A percentile compares a stretch with the other conserved stretches of the same genome.
These are phyloP conservation scores for Cantharis rustica DNA, from an alignment of 2,888 invertebrate species.

Conservation along the genomic window DNA sequence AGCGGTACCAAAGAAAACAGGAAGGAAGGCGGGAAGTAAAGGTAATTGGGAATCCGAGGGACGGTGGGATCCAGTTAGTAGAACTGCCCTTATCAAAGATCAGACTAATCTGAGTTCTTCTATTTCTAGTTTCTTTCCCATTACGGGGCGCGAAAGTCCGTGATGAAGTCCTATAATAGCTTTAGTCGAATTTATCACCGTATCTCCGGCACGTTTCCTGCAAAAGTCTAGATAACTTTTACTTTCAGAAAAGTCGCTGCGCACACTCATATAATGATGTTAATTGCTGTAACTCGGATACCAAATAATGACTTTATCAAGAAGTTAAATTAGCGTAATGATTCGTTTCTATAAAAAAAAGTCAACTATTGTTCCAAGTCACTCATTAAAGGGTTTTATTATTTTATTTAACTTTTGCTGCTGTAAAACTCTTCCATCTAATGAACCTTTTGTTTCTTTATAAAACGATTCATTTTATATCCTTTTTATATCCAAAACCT, in stretches of 20 bases:
- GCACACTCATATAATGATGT: constrained; percentile 50
- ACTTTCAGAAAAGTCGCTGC: constrained; percentile 41
- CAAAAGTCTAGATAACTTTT: constrained; percentile 41
- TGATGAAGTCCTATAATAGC: constrained; percentile 51
- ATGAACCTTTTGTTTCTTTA: constrained; percentile 37
- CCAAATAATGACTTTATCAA: constrained; percentile 48
- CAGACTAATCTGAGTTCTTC: constrained; percentile 52
- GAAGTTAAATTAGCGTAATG: constrained; percentile 52
- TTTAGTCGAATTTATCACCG: constrained; percentile 50
- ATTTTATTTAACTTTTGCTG: constrained; percentile 39
- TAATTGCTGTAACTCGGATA: constrained; percentile 49
- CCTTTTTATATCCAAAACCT: constrained; percentile 25
- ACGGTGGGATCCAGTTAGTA: constrained; percentile 35
- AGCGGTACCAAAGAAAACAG: constrained; percentile 15
- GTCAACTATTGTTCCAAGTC: constrained; percentile 45
- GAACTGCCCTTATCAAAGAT: constrained; percentile 48
- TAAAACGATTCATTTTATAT: constrained; percentile 17
- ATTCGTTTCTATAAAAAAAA: constrained; percentile 42
- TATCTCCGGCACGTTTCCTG: constrained; percentile 50
- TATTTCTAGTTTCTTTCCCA: constrained; percentile 51
- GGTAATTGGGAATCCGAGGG: constrained; percentile 41
- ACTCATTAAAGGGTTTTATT: constrained; percentile 46
- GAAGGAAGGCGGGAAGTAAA: constrained; percentile 39
- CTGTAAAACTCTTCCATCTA: constrained; percentile 34
- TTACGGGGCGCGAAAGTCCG: constrained; percentile 47